Evolutionary conservation across 2,113 vertebrate genomes (phyloP).

Genomic region (Chitala chitala): DNA sequence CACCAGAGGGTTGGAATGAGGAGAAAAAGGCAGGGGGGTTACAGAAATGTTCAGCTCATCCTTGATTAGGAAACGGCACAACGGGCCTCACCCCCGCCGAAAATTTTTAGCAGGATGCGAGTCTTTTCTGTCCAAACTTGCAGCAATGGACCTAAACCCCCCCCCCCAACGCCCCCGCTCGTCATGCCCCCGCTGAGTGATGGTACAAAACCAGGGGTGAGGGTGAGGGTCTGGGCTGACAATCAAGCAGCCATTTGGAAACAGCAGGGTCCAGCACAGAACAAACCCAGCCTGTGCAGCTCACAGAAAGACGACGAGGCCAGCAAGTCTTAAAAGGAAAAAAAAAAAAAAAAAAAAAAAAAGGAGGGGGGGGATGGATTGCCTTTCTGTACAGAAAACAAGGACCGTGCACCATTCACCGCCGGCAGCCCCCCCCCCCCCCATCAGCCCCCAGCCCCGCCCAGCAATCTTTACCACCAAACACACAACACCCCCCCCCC

Average conservation of each 20-base stretch:
- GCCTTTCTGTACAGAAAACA: background rate
- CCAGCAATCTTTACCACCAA: too few relatives aligned
- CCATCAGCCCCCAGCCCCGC: too few relatives aligned
- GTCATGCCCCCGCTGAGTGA: slow-evolving; percentile 17
- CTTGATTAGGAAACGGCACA: background rate
- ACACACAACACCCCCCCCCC: too few relatives aligned
- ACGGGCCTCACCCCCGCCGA: background rate
- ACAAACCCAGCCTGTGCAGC: background rate
- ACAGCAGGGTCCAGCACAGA: slow-evolving; percentile 6
- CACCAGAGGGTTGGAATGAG: background rate
- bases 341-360: too few relatives aligned
- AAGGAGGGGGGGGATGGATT: background rate
- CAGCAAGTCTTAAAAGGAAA: too few relatives aligned
- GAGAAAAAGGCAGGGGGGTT: background rate
- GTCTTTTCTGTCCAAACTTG: slow-evolving; percentile 9
- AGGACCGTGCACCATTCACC: background rate
- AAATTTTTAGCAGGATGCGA: slow-evolving; percentile 17
- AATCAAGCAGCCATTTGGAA: slow-evolving; percentile 9
- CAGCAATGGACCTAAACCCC: background rate
- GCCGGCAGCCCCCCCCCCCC: background rate
- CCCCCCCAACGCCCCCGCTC: background rate
- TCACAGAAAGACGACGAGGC: background rate
- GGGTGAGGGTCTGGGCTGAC: slow-evolving; percentile 7
- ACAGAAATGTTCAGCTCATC: background rate
- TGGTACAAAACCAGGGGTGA: slow-evolving; percentile 3